Percentiles rank a stretch among this genome's conserved stretches.
Conservation (phyloP, 2,797 vertebrate species). For the Notamacropus eugenii region DNA sequence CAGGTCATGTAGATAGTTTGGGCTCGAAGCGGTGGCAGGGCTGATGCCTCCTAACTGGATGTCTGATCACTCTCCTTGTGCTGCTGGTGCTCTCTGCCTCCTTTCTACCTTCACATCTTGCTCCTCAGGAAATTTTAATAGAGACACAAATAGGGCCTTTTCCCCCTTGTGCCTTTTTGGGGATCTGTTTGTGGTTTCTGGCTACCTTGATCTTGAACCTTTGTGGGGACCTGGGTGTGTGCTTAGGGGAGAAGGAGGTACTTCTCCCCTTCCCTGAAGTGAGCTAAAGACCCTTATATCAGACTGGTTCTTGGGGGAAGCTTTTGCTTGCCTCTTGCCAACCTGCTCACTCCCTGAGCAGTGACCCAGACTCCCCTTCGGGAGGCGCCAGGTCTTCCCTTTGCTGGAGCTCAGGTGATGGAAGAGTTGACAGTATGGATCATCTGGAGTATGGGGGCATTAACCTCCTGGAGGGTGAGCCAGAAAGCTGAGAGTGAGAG, state of each 20-base stretch:
- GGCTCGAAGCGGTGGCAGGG: not conserved
- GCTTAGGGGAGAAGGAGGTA: not conserved
- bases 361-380: not conserved
- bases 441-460: not conserved
- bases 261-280: not conserved
- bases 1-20: conserved; percentile 7
- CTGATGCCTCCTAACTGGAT: not conserved
- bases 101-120: not conserved
- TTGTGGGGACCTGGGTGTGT: not conserved
- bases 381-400: not conserved
- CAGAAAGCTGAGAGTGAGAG: not conserved
- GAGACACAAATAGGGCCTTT: conserved; percentile 38
- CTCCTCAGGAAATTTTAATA: not conserved
- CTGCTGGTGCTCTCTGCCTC: not conserved
- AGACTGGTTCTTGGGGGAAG: not conserved
- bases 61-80: not conserved
- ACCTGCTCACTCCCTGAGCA: not conserved
- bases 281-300: not conserved
- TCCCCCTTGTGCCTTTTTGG: conserved; percentile 12
- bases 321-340: not conserved
- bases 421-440: not conserved
- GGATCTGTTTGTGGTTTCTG: not conserved
- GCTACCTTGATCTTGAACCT: not conserved
- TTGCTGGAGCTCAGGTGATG: not conserved
- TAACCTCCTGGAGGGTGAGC: not conserved